A percentile compares a stretch with the other conserved stretches of the same genome.
These are phyloP conservation scores for Anarrhichthys ocellatus DNA, from an alignment of 2,113 vertebrate genomes.

Conservation along the genomic window DNA sequence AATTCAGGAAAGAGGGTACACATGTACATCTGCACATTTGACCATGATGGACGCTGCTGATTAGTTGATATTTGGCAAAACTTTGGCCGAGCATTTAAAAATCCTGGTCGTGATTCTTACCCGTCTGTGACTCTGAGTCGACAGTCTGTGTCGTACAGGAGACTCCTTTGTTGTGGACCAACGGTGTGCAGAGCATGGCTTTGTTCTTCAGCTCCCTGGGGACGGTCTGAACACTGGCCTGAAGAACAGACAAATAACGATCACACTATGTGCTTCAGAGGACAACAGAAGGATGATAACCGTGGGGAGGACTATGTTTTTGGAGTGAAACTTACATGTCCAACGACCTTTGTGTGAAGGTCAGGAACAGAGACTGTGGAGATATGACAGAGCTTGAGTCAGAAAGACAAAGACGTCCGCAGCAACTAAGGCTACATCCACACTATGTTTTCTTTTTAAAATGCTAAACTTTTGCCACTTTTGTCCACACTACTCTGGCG, in stretches of 20 bases:
- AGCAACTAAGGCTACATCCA: neutral
- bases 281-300: neutral
- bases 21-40: neutral
- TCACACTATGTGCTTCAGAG: neutral
- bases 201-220: slow-evolving; percentile 93
- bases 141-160: slow-evolving; percentile 90
- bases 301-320: neutral
- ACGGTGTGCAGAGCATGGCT: slow-evolving; percentile 91
- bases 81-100: neutral
- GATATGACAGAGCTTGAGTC: neutral
- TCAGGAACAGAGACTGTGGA: slow-evolving; percentile 85
- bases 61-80: neutral
- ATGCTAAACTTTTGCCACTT: too few relatives aligned
- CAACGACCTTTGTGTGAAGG: slow-evolving; percentile 88
- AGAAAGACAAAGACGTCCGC: neutral
- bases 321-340: slow-evolving; percentile 86
- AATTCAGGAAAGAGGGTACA: neutral
- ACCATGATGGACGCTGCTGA: neutral
- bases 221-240: slow-evolving; percentile 92
- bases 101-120: slow-evolving; percentile 66
- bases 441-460: too few relatives aligned
- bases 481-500: too few relatives aligned
- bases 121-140: slow-evolving; percentile 89
- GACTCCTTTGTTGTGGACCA: slow-evolving; percentile 94
- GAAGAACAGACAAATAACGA: neutral